These are phyloP conservation scores for Belonocnema kinseyi DNA, from an alignment of 1,140 invertebrate genomes.

Conservation along the genomic window DNA sequence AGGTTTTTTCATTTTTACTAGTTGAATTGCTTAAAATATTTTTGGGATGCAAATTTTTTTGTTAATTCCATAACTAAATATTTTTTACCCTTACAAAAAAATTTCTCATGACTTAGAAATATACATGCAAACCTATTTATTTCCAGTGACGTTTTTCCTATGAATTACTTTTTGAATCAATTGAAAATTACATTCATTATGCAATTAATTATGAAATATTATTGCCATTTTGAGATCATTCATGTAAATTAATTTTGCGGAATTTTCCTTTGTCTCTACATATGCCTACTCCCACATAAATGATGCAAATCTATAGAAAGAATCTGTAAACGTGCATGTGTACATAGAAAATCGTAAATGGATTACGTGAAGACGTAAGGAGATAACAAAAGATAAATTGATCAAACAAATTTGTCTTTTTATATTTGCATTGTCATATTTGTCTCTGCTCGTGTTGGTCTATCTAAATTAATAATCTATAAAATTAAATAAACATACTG, in stretches of 20 bases:
- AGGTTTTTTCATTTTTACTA: too few relatives aligned
- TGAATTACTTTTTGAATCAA: too few relatives aligned
- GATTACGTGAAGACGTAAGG: constrained; percentile 13
- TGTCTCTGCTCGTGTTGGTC: too few relatives aligned
- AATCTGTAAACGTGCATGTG: neutral
- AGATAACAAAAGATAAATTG: constrained; percentile 14
- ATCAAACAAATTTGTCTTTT: constrained; percentile 5
- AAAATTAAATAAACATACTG: neutral
- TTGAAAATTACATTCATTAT: too few relatives aligned
- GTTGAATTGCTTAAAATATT: too few relatives aligned
- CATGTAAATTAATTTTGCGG: constrained; percentile 23
- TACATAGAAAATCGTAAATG: neutral
- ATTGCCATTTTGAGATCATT: neutral
- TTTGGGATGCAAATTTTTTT: too few relatives aligned
- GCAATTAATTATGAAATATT: too few relatives aligned
- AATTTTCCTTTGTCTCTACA: constrained; percentile 39
- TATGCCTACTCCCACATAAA: neutral
- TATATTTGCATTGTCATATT: neutral
- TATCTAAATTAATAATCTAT: neutral
- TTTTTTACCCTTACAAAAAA: too few relatives aligned
- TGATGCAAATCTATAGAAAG: constrained; percentile 12
- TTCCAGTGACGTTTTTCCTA: too few relatives aligned
- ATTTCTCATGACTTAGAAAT: too few relatives aligned
- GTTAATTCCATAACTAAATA: too few relatives aligned
- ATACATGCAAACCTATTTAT: too few relatives aligned